Conservation (phyloP, 2,888 invertebrate genomes). For the Alitta virens region DNA sequence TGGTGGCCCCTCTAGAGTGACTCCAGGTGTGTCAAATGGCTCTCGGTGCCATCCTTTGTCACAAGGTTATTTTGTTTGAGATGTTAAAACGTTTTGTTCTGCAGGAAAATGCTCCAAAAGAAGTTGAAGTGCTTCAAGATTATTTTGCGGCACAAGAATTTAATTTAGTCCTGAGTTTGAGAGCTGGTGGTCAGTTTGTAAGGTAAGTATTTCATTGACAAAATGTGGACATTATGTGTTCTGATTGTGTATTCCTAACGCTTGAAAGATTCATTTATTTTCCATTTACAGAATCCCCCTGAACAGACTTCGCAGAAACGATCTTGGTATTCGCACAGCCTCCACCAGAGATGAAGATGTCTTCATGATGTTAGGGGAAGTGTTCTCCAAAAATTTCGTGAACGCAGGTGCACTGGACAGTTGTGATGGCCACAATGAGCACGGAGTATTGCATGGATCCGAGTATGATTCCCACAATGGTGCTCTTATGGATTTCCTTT, state of each 20-base stretch:
- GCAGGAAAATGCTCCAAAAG: constrained; percentile 2
- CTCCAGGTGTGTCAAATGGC: no score
- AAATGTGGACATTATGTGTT: no score
- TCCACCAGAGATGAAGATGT: constrained; percentile 46
- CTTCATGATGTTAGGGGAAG: constrained; percentile 38
- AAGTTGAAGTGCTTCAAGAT: constrained; percentile 62
- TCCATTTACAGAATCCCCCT: constrained; percentile 24
- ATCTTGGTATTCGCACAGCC: constrained; percentile 22
- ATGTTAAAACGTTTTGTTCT: neutral
- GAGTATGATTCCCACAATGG: constrained; percentile 35
- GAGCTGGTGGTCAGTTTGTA: constrained; percentile 72
- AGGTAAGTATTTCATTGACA: constrained; percentile 55
- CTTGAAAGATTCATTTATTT: neutral
- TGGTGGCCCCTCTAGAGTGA: no score
- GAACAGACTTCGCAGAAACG: constrained; percentile 20
- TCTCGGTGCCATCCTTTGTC: no score
- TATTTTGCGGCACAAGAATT: constrained; percentile 69
- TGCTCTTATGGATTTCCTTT: constrained; percentile 47
- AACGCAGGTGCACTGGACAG: constrained; percentile 21
- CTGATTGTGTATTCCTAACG: no score
- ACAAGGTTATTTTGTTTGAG: no score
- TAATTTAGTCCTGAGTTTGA: constrained; percentile 72
- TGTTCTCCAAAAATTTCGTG: constrained; percentile 38
- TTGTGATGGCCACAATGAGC: constrained; percentile 28
- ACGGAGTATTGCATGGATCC: constrained; percentile 45